Percentiles rank a stretch among this genome's conserved stretches.
Conservation (phyloP, 1,140 invertebrate genomes). For the Acromyrmex heyeri region DNA sequence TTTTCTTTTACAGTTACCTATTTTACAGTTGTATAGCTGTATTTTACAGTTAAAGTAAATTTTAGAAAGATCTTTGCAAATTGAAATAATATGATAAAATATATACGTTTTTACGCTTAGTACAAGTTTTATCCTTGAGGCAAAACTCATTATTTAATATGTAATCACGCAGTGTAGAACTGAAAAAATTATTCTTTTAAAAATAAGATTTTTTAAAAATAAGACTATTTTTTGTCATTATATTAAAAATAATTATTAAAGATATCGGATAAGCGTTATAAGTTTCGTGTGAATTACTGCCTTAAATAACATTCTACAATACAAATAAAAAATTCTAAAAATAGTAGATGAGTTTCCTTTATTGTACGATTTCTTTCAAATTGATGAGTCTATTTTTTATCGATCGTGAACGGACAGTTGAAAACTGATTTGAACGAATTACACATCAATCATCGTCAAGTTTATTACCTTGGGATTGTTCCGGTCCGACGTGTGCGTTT, state of each 20-base stretch:
- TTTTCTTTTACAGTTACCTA: not conserved
- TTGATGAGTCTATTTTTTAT: not conserved
- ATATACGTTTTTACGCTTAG: not conserved
- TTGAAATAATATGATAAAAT: not conserved
- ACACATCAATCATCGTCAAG: slow-evolving; percentile 11
- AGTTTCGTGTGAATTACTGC: not conserved
- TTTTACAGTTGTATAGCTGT: too few species aligned
- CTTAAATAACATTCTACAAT: not conserved
- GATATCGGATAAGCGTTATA: not conserved
- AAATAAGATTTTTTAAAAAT: not conserved
- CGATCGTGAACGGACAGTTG: not conserved
- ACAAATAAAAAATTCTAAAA: not conserved
- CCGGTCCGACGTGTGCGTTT: not conserved
- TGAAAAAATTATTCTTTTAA: not conserved
- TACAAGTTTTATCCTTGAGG: not conserved
- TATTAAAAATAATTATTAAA: not conserved
- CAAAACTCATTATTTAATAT: not conserved
- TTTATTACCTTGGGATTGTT: not conserved
- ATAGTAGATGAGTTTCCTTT: not conserved
- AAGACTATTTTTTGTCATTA: not conserved
- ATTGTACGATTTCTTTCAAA: not conserved
- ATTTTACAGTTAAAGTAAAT: not conserved
- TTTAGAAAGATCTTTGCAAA: not conserved
- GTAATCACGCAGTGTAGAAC: not conserved
- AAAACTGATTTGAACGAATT: not conserved